Conservation (phyloP, 1,140 invertebrate genomes). For the Drosophila guanche region DNA sequence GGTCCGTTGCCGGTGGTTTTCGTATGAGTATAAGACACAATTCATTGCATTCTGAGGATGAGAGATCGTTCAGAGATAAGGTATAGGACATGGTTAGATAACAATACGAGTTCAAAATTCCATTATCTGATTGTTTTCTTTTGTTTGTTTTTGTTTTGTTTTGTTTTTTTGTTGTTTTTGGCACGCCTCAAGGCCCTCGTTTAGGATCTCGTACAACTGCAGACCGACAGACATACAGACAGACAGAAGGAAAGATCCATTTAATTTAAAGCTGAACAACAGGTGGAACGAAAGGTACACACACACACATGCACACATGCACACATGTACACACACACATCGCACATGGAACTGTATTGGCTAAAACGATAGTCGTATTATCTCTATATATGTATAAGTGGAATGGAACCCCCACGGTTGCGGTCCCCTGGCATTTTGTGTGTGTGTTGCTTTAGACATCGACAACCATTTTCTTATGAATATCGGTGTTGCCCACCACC, state of each 20-base stretch:
- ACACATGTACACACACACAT: conserved; percentile 2
- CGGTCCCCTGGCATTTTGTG: no score
- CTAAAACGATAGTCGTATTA: conserved; percentile 13
- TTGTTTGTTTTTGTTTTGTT: neutral
- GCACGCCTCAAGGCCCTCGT: conserved; percentile 17
- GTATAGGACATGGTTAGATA: conserved; percentile 13
- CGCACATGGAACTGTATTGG: conserved; percentile 4
- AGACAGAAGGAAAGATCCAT: conserved; percentile 28
- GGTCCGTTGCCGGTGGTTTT: conserved; percentile 59
- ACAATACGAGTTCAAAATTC: neutral
- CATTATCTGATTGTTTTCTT: conserved; percentile 12
- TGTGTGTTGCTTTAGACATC: conserved; percentile 88
- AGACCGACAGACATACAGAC: conserved; percentile 22
- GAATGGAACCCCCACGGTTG: neutral
- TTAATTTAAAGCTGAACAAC: conserved; percentile 43
- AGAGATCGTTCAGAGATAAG: conserved; percentile 32
- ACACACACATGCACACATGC: conserved; percentile 19
- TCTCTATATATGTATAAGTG: conserved; percentile 6
- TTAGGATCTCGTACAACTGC: no score
- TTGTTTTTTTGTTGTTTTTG: conserved; percentile 27
- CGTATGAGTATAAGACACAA: conserved; percentile 57
- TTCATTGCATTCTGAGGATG: conserved; percentile 48
- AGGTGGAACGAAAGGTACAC: conserved; percentile 36
- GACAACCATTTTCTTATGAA: conserved; percentile 99
- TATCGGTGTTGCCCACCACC: conserved; percentile 98